Conservation (phyloP, 2,113 vertebrate genomes). For the Chaetura pelagica region DNA sequence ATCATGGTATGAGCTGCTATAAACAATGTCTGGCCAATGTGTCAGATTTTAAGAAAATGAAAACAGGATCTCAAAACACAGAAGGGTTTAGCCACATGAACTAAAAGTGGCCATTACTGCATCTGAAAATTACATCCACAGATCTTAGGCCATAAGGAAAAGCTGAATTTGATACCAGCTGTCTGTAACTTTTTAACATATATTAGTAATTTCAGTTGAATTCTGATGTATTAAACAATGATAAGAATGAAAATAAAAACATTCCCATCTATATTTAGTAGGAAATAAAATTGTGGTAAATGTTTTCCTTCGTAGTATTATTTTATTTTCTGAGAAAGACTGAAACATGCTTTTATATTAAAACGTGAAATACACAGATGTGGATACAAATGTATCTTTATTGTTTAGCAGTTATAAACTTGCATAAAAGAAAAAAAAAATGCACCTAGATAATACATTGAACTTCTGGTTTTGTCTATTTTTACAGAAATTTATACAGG, state of each 20-base stretch:
- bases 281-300: not conserved
- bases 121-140: not conserved
- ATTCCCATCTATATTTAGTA: not conserved
- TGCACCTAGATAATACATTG: not conserved
- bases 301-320: not conserved
- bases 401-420: not conserved
- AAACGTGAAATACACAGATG: not conserved
- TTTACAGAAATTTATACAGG: slow-evolving; percentile 56
- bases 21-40: not conserved
- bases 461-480: not conserved
- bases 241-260: not conserved
- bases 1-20: not conserved
- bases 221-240: not conserved
- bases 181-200: not conserved
- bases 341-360: not conserved
- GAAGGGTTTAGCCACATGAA: not conserved
- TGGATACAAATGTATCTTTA: not conserved
- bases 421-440: not conserved
- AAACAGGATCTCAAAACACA: not conserved
- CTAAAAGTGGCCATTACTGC: not conserved
- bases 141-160: not conserved
- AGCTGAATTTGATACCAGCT: not conserved
- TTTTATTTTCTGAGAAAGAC: not conserved
- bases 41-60: not conserved
- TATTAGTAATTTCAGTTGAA: not conserved